These are phyloP conservation scores for Aporophyla lueneburgensis DNA, from an alignment of 2,888 invertebrate species.

Conservation along the genomic window DNA sequence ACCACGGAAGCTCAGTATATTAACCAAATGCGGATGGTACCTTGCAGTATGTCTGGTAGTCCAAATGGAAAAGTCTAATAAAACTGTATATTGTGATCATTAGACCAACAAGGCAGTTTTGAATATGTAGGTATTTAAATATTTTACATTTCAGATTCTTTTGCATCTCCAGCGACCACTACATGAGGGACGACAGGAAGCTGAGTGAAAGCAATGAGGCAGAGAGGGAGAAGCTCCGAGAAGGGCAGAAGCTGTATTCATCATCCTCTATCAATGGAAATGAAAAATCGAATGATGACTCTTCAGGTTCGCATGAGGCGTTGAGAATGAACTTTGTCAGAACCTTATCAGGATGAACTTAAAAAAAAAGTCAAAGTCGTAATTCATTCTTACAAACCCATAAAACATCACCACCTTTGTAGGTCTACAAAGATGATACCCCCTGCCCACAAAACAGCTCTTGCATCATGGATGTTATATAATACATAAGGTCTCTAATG, in stretches of 20 bases:
- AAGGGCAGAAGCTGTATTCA: slow-evolving; percentile 88
- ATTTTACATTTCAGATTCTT: slow-evolving; percentile 79
- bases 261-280: slow-evolving; percentile 90
- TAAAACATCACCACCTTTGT: no score
- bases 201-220: slow-evolving; percentile 89
- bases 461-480: no score
- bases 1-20: no score
- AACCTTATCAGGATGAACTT: no score
- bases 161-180: slow-evolving; percentile 86
- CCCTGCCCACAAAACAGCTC: no score
- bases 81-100: background rate
- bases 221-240: slow-evolving; percentile 87
- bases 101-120: background rate
- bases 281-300: slow-evolving; percentile 89
- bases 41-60: no score
- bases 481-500: no score
- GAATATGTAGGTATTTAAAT: background rate
- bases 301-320: slow-evolving; percentile 81
- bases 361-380: no score
- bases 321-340: background rate
- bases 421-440: no score
- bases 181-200: slow-evolving; percentile 87
- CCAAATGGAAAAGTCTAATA: background rate
- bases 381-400: no score
- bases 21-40: no score